phyloP scores from a whole-genome alignment of 2,888 invertebrate species.

The Lycocerus yunnanus region DNA sequence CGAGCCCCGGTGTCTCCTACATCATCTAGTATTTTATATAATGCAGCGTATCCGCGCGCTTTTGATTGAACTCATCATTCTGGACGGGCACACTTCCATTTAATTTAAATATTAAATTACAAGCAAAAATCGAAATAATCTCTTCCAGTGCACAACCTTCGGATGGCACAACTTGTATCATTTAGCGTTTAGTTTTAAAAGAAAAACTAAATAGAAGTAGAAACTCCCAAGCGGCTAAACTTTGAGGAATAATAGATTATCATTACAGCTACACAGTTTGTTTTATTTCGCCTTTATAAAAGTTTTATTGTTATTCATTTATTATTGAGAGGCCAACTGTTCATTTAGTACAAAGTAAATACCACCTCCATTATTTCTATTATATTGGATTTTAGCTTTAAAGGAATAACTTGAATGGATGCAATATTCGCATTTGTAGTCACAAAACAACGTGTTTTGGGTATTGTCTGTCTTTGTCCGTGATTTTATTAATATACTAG shows the following conservation, averaged over 20 bases:
- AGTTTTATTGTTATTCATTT: neutral
- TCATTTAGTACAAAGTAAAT: neutral
- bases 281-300: neutral
- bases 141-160: neutral
- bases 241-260: neutral
- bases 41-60: neutral
- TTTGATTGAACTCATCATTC: neutral
- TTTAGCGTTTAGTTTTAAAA: neutral
- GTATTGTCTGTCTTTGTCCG: neutral
- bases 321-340: neutral
- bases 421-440: neutral
- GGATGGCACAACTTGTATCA: neutral
- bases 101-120: neutral
- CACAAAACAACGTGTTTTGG: neutral
- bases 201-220: neutral
- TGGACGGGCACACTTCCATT: neutral
- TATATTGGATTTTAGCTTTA: neutral
- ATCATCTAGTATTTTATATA: neutral
- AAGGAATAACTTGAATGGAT: neutral
- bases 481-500: neutral
- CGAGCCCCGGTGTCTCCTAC: neutral
- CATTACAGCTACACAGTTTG: neutral
- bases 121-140: neutral
- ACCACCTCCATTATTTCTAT: neutral
- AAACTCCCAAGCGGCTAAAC: neutral